Conservation (phyloP, 2,888 invertebrate species). For the Ellobium chinense region DNA sequence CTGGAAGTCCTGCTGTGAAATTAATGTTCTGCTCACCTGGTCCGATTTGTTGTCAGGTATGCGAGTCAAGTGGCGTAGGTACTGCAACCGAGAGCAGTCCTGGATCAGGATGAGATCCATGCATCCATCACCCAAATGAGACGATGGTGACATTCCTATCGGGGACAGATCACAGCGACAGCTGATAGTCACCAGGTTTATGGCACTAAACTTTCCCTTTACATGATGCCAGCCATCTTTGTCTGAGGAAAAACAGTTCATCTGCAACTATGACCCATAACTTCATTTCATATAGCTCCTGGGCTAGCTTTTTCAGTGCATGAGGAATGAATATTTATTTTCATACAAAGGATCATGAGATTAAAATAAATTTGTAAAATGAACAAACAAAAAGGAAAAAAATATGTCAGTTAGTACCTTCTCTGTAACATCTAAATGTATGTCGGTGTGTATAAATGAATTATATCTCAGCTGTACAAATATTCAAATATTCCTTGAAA, state of each 20-base stretch:
- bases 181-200: slow-evolving; percentile 88
- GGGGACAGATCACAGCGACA: slow-evolving; percentile 88
- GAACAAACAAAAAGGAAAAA: too few species aligned
- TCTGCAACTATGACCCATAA: too few species aligned
- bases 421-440: too few species aligned
- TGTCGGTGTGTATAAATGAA: too few species aligned
- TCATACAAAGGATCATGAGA: not conserved
- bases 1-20: too few species aligned
- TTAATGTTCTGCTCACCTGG: too few species aligned
- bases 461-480: too few species aligned
- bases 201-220: slow-evolving; percentile 84
- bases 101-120: slow-evolving; percentile 87
- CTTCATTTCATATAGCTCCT: too few species aligned
- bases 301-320: not conserved
- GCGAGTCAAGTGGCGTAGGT: slow-evolving; percentile 84
- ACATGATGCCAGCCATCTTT: slow-evolving; percentile 81
- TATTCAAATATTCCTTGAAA: too few species aligned
- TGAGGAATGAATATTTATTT: not conserved
- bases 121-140: slow-evolving; percentile 89
- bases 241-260: slow-evolving; percentile 8
- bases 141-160: slow-evolving; percentile 87
- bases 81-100: slow-evolving; percentile 86
- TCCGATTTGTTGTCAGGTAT: slow-evolving; percentile 82
- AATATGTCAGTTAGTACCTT: too few species aligned
- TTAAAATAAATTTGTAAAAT: too few species aligned